Evolutionary conservation across 37 sponge, comb jelly and placozoan species (phyloP), one percentile per base, ranked within the genome.

Genomic region (Cliona cf. orientalis): DNA sequence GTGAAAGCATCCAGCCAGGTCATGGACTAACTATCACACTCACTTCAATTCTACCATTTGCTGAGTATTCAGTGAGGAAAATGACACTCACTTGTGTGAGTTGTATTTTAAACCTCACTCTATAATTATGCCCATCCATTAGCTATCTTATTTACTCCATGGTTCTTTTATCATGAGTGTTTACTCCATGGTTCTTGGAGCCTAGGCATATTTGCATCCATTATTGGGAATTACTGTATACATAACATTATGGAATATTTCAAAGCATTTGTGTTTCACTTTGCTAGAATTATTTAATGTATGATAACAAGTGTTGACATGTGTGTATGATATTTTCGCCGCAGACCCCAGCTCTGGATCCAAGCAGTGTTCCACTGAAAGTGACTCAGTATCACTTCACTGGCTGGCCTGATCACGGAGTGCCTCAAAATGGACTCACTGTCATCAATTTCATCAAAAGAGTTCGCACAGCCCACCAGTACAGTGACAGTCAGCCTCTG

Each of bases 381-480:
- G 81, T 92, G 36, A 90, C 71, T 62, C 83, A 90, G 64, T 90
- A 81, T 62, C 83, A 84, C 67, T 93, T 69, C 83, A 76, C 81
- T 1, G 82, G 75, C 29, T 93, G 94, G 94, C 91, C 91, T 1
- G 91, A 93, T 58, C 94, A 93, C 43, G 91, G 91, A 31, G 94
- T 93, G 26, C 94, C 94, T 32, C 46, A 73, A 42, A 87, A 85
- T 66, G 78, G 87, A 29, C 66, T 86, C 35, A 72, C 87, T 34
- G 32, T 93, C 23, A 73, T 93, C 65, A 85, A 74, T 57, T 93
- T 89, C 45, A 76, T 90, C 76, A 71, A 53, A 34, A 37, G 74
- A 26, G 86, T 90, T 19, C 79, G 89, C 25, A 80, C 78, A 58
- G 25, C 14, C 63, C 88, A 87, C 68, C 64, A 64, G 2, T 22